Percentiles rank a stretch among this genome's conserved stretches.
phyloP scores from a whole-genome alignment of 37 sponge, comb jelly and placozoan genomes.

The Haliclona indistincta region DNA sequence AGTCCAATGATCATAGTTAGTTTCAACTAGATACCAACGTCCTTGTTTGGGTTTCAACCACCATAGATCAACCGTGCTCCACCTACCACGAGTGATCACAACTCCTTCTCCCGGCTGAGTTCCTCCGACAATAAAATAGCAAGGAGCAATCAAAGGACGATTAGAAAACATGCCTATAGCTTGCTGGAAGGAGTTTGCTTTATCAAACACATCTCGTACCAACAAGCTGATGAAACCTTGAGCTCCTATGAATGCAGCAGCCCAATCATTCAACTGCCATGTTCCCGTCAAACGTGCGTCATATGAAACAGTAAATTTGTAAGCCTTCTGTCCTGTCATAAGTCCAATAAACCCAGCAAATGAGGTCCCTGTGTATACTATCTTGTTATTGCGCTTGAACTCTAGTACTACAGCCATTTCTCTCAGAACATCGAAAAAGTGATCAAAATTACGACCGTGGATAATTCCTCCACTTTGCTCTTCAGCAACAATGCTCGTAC shows the following conservation, averaged over 20 bases:
- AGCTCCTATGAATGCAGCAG: conserved; percentile 24
- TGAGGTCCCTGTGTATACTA: conserved; percentile 72
- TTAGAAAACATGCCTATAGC: conserved; percentile 58
- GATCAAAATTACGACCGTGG: conserved; percentile 92
- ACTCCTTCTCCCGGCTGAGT: conserved; percentile 67
- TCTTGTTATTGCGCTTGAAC: conserved; percentile 71
- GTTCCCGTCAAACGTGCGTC: conserved; percentile 72
- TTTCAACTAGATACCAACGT: conserved; percentile 87
- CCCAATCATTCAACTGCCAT: conserved; percentile 62
- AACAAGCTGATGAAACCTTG: conserved; percentile 28
- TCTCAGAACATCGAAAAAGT: conserved; percentile 57
- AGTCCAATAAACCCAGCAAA: conserved; percentile 87
- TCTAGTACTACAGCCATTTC: conserved; percentile 72
- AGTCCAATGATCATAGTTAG: conserved; percentile 93
- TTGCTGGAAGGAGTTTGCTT: conserved; percentile 22
- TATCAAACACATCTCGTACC: conserved; percentile 53
- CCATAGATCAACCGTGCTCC: conserved; percentile 59
- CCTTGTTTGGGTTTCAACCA: conserved; percentile 41
- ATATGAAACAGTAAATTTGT: conserved; percentile 68
- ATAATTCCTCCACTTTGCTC: conserved; percentile 62
- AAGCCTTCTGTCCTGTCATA: conserved; percentile 74
- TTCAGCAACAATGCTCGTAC: conserved; percentile 90
- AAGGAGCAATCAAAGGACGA: conserved; percentile 75
- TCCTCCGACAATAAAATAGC: conserved; percentile 85
- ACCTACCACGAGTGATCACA: conserved; percentile 80